phyloP scores from a whole-genome alignment of 2,113 vertebrate species.

The Enhydra lutris region DNA sequence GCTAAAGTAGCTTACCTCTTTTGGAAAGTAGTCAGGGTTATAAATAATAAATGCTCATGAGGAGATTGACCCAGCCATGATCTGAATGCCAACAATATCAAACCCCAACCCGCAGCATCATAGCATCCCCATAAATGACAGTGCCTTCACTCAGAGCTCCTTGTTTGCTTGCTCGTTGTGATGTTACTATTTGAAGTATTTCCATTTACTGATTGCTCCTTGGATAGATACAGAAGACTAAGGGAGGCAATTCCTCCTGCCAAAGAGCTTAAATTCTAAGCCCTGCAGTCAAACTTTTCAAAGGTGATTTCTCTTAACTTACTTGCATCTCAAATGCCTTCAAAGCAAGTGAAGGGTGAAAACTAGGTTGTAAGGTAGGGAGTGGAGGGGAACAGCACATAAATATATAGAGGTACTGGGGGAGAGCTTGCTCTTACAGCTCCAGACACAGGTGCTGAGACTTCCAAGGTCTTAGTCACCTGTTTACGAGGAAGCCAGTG shows the following conservation, averaged over 20 bases:
- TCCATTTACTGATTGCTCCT: not conserved
- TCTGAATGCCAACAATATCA: not conserved
- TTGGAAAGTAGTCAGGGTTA: not conserved
- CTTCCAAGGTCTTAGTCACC: not conserved
- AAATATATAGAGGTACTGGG: fast-evolving
- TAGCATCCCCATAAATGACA: fast-evolving
- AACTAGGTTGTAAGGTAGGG: not conserved
- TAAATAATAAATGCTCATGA: not conserved
- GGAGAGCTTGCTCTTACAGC: not conserved
- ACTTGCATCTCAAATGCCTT: not conserved
- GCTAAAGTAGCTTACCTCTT: not conserved
- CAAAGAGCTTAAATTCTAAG: not conserved
- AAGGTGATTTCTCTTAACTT: not conserved
- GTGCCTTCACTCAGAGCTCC: not conserved
- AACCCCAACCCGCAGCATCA: too few relatives aligned
- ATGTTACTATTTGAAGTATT: not conserved
- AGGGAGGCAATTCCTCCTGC: not conserved
- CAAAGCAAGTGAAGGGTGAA: too few relatives aligned
- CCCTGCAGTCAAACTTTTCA: not conserved
- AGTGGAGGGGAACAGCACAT: too few relatives aligned
- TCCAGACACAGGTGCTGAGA: not conserved
- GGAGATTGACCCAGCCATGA: not conserved
- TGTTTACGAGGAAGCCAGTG: not conserved
- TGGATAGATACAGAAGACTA: not conserved
- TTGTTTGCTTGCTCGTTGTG: not conserved